A percentile compares a stretch with the other conserved stretches of the same genome.
These are phyloP conservation scores for Paedocypris micromegethes DNA, from an alignment of 2,797 vertebrate genomes.

Conservation along the genomic window DNA sequence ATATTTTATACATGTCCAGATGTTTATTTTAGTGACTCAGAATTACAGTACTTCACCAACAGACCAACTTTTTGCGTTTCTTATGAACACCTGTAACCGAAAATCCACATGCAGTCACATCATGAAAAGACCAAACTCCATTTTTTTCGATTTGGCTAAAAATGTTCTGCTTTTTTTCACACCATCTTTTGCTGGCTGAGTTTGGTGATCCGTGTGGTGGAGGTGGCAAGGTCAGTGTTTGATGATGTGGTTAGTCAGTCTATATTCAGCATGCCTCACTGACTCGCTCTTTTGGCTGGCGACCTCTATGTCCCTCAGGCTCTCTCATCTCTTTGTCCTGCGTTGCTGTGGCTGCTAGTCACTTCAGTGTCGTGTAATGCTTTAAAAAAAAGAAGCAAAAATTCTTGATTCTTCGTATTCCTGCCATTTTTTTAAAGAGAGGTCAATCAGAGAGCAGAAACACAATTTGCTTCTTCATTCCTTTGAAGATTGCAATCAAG, in stretches of 20 bases:
- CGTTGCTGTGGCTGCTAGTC: not conserved
- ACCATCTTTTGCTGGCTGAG: not conserved
- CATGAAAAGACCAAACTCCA: too few relatives aligned
- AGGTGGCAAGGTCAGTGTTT: not conserved
- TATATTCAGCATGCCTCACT: conserved; percentile 11
- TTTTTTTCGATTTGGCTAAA: not conserved
- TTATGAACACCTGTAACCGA: too few relatives aligned
- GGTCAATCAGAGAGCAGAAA: not conserved
- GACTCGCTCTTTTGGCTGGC: conserved; percentile 6
- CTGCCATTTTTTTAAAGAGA: not conserved
- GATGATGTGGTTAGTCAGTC: conserved; percentile 8
- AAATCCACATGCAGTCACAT: too few relatives aligned
- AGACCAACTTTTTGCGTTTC: too few relatives aligned
- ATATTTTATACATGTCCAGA: too few relatives aligned
- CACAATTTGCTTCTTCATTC: not conserved
- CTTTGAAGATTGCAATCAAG: not conserved
- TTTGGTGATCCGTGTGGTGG: conserved; percentile 11
- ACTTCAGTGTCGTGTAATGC: conserved; percentile 11
- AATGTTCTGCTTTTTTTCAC: not conserved
- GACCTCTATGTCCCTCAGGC: conserved; percentile 7
- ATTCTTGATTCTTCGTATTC: not conserved
- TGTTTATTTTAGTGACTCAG: too few relatives aligned
- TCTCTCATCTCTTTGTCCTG: not conserved
- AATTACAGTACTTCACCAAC: too few relatives aligned
- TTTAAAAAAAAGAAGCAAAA: conserved; percentile 10